phyloP scores from a whole-genome alignment of 2,113 vertebrate species.

The Tragelaphus imberbis region DNA sequence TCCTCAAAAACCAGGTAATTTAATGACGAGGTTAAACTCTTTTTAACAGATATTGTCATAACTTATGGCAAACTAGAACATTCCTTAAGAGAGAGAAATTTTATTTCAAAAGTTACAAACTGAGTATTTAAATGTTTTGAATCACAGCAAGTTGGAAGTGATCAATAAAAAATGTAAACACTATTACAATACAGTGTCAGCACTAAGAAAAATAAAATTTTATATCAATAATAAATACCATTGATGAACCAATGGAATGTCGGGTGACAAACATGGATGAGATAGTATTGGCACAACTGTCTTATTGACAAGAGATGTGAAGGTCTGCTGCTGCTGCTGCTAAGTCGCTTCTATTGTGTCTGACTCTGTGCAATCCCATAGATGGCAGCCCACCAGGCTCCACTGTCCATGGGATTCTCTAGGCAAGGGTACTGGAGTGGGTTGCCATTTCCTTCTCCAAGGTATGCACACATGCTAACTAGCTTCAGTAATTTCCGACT shows the following conservation, averaged over 20 bases:
- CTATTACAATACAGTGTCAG: neutral
- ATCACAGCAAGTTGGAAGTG: neutral
- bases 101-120: slow-evolving; percentile 9
- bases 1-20: slow-evolving; percentile 9
- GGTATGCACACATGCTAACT: neutral
- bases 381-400: neutral
- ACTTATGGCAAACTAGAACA: neutral
- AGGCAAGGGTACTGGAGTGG: neutral
- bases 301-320: neutral
- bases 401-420: neutral
- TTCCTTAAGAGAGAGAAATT: neutral
- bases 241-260: neutral
- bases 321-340: neutral
- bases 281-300: neutral
- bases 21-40: neutral
- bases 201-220: neutral
- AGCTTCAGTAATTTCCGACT: neutral
- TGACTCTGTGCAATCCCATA: neutral
- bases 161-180: neutral
- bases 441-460: neutral
- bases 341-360: neutral
- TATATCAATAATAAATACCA: neutral
- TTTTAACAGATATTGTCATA: slow-evolving; percentile 44
- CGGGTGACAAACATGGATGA: neutral
- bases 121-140: neutral